Percentiles rank a stretch among this genome's conserved stretches.
Evolutionary conservation across 2,888 invertebrate species (phyloP).

Genomic region (Plagodis dolabraria): DNA sequence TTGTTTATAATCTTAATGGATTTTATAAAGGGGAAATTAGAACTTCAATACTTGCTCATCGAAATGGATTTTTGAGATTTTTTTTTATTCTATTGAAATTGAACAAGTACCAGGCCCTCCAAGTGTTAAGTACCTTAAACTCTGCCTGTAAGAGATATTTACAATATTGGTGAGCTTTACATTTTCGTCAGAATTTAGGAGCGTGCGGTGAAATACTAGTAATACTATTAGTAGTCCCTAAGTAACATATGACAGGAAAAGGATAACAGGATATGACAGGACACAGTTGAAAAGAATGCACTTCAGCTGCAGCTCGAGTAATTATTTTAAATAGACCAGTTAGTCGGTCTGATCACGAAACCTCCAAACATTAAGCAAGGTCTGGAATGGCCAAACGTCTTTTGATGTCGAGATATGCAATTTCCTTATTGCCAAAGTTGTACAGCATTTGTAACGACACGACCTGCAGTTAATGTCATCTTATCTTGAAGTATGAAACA

Average conservation of each 20-base stretch:
- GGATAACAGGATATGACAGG: conserved; percentile 6
- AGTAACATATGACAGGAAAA: conserved; percentile 7
- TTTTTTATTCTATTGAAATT: no score
- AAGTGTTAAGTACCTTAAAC: no score
- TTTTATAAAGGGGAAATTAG: no score
- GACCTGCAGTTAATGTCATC: conserved; percentile 17
- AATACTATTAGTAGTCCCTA: no score
- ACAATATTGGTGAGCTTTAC: neutral
- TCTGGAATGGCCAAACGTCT: conserved; percentile 49
- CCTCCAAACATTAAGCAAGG: conserved; percentile 50
- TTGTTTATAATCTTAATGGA: no score
- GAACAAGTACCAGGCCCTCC: no score
- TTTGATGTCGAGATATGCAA: conserved; percentile 49
- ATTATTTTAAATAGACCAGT: conserved; percentile 41
- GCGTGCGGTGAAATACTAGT: conserved; percentile 7
- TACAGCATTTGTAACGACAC: conserved; percentile 24
- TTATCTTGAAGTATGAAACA: conserved; percentile 19
- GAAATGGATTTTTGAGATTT: no score
- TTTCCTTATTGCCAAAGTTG: conserved; percentile 39
- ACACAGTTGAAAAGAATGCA: conserved; percentile 9
- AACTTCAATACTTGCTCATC: no score
- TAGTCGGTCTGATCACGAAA: conserved; percentile 53
- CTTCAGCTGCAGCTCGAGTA: conserved; percentile 13
- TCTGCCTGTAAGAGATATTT: no score
- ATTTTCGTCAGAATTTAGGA: conserved; percentile 10